Conservation (phyloP, 2,797 vertebrate genomes). For the Percopsis omiscomaycus region DNA sequence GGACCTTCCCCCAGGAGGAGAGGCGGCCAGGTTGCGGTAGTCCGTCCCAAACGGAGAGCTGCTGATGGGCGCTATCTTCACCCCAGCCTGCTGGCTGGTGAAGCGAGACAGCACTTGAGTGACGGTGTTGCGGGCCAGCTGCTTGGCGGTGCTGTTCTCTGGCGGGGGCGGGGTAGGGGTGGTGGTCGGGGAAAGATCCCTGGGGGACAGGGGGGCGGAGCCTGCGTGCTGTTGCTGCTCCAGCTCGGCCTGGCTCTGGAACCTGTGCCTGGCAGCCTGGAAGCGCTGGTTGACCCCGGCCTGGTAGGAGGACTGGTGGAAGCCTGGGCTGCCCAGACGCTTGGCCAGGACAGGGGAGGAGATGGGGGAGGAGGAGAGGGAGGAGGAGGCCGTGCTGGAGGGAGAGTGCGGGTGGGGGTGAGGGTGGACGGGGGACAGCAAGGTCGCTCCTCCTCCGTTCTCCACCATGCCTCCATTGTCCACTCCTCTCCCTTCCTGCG, state of each 20-base stretch:
- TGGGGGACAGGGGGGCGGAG: constrained; percentile 83
- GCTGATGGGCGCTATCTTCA: constrained; percentile 84
- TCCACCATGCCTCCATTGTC: constrained; percentile 75
- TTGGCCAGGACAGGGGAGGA: constrained; percentile 90
- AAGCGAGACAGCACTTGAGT: constrained; percentile 98
- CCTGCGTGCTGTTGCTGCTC: constrained; percentile 85
- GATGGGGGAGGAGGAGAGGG: constrained; percentile 92
- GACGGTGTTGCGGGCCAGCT: constrained; percentile 95
- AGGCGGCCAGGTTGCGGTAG: constrained; percentile 85
- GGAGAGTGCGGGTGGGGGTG: constrained; percentile 80
- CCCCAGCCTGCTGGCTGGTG: constrained; percentile 89
- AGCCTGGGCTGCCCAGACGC: constrained; percentile 81
- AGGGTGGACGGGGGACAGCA: constrained; percentile 70
- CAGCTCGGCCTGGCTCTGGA: constrained; percentile 92
- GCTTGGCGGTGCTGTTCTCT: constrained; percentile 89
- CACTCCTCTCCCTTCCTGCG: constrained; percentile 59
- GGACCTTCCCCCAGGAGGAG: constrained; percentile 77
- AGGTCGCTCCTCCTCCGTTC: constrained; percentile 75
- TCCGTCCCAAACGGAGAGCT: constrained; percentile 97
- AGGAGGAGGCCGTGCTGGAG: constrained; percentile 89
- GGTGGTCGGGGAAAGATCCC: constrained; percentile 92
- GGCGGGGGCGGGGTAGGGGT: constrained; percentile 78
- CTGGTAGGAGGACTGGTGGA: constrained; percentile 93
- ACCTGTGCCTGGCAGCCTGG: constrained; percentile 95
- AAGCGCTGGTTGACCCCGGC: constrained; percentile 95